phyloP scores from a whole-genome alignment of 2,797 vertebrate genomes.

The Lophotriccus pileatus region DNA sequence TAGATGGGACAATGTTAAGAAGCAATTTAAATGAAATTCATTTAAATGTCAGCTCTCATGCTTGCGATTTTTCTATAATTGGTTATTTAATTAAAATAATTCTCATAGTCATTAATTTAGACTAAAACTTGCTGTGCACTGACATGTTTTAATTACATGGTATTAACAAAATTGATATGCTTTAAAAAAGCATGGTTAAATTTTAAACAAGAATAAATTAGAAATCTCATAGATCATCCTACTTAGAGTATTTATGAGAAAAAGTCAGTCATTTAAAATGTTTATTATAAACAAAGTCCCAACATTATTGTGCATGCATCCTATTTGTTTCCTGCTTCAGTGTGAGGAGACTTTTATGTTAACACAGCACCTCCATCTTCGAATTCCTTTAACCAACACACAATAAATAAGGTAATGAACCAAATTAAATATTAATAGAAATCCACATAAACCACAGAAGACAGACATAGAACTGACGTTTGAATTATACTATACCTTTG shows the following conservation, averaged over 20 bases:
- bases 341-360: conserved; percentile 62
- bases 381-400: conserved; percentile 68
- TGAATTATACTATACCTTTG: conserved; percentile 45
- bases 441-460: conserved; percentile 44
- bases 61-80: conserved; percentile 99
- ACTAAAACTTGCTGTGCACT: conserved; percentile 99
- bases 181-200: conserved; percentile 99
- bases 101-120: conserved; percentile 99
- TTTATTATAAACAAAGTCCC: conserved; percentile 80
- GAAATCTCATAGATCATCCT: conserved; percentile 99
- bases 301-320: conserved; percentile 57
- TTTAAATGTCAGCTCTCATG: conserved; percentile 99
- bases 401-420: conserved; percentile 68
- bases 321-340: conserved; percentile 46
- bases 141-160: conserved; percentile 99
- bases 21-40: conserved; percentile 99
- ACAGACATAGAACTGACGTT: conserved; percentile 42
- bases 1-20: conserved; percentile 99
- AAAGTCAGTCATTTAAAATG: conserved; percentile 81
- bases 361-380: conserved; percentile 29
- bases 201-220: conserved; percentile 99
- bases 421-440: conserved; percentile 71
- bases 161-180: conserved; percentile 99
- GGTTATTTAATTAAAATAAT: conserved; percentile 99
- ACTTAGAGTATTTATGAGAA: conserved; percentile 82